These are phyloP conservation scores for Teleiodes luculella DNA, from an alignment of 2,888 invertebrate species.

Conservation along the genomic window DNA sequence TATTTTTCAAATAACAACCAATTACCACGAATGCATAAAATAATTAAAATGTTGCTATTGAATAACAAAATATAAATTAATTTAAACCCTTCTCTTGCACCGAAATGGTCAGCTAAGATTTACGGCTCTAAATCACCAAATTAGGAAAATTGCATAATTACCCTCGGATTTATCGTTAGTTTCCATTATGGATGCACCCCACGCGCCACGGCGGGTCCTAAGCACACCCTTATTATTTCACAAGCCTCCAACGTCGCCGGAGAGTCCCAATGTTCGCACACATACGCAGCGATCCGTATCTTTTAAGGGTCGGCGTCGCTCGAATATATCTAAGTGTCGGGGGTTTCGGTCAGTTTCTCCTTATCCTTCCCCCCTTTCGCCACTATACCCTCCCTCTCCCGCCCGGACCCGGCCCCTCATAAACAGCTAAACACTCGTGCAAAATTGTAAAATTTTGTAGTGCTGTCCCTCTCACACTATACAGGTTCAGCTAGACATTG, in stretches of 20 bases:
- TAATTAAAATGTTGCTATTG: background rate
- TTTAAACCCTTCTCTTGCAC: background rate
- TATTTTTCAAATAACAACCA: no score
- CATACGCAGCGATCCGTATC: slow-evolving; percentile 55
- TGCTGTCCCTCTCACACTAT: slow-evolving; percentile 49
- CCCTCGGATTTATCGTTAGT: slow-evolving; percentile 15
- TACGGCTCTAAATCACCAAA: background rate
- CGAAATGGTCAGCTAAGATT: background rate
- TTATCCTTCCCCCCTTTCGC: slow-evolving; percentile 64
- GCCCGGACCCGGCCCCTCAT: slow-evolving; percentile 42
- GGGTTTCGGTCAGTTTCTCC: slow-evolving; percentile 63
- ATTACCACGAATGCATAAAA: no score
- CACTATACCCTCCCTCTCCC: slow-evolving; percentile 51
- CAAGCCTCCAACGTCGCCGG: slow-evolving; percentile 46
- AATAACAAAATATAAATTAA: background rate
- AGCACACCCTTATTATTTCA: slow-evolving; percentile 54
- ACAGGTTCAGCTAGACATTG: slow-evolving; percentile 9
- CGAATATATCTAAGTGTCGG: slow-evolving; percentile 71
- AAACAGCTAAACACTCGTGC: slow-evolving; percentile 71
- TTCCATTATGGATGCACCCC: slow-evolving; percentile 30
- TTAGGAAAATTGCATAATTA: slow-evolving; percentile 10
- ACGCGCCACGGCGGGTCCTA: slow-evolving; percentile 37
- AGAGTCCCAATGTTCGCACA: slow-evolving; percentile 44
- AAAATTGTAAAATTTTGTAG: slow-evolving; percentile 70
- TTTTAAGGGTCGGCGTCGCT: slow-evolving; percentile 55